A percentile compares a stretch with the other conserved stretches of the same genome.
These are phyloP conservation scores for Chlorocebus sabaeus DNA, from an alignment of 2,113 vertebrate species.

Conservation along the genomic window DNA sequence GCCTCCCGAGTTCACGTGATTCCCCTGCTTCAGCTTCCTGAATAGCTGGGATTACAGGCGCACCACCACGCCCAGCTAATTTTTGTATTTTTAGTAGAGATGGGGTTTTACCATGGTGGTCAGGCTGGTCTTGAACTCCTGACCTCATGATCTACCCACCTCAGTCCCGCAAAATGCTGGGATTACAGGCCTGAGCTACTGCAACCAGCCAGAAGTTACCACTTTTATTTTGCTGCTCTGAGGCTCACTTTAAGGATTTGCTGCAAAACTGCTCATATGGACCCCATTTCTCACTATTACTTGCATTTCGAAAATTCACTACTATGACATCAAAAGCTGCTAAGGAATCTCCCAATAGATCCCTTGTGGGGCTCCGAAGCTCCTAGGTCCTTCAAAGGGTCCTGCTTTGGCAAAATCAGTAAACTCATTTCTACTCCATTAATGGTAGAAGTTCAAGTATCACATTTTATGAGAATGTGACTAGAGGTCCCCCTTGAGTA, in stretches of 20 bases:
- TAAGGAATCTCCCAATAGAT: background rate
- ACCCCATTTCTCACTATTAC: background rate
- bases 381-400: background rate
- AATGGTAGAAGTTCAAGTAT: background rate
- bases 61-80: too few relatives aligned
- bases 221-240: background rate
- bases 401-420: background rate
- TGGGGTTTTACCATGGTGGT: too few relatives aligned
- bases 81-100: too few relatives aligned
- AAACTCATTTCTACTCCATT: background rate
- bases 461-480: background rate
- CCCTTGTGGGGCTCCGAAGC: background rate
- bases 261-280: background rate
- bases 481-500: background rate
- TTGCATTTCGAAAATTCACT: background rate
- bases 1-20: too few relatives aligned
- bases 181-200: too few relatives aligned
- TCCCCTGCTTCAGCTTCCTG: too few relatives aligned
- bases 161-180: too few relatives aligned
- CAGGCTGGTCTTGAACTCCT: too few relatives aligned
- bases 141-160: too few relatives aligned
- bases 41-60: too few relatives aligned
- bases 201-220: background rate
- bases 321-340: background rate
- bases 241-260: background rate